Conservation (phyloP, 2,797 vertebrate genomes). For the Crossoptilon crossoptilon region DNA sequence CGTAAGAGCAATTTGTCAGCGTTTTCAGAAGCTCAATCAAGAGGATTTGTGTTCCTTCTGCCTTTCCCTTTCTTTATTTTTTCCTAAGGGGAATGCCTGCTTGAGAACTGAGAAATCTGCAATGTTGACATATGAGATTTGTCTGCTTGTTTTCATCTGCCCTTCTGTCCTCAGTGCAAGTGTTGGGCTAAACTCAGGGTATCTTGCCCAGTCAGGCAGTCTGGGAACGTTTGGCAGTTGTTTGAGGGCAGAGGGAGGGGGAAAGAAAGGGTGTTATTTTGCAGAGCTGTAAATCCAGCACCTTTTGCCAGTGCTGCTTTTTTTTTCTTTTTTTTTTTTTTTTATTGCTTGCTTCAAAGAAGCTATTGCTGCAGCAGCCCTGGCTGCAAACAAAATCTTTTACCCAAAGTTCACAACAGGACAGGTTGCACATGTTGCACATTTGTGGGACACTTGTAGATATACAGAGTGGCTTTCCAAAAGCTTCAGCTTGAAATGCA, state of each 20-base stretch:
- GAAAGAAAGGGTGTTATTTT: conserved; percentile 16
- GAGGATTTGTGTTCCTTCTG: neutral
- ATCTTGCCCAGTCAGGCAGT: neutral
- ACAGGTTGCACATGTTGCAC: neutral
- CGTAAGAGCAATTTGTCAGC: neutral
- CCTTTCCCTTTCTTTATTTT: neutral
- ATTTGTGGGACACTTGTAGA: conserved; percentile 23
- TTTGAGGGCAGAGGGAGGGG: neutral
- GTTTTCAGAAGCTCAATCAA: neutral
- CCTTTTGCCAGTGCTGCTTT: conserved; percentile 32
- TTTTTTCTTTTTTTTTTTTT: neutral
- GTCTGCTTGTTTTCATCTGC: neutral
- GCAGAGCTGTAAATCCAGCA: conserved; percentile 38
- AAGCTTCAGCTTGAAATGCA: conserved; percentile 62
- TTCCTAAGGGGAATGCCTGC: neutral
- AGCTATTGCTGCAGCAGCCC: conserved; percentile 20
- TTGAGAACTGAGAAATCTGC: neutral
- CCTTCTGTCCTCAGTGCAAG: neutral
- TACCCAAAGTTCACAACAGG: conserved; percentile 5
- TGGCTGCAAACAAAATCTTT: conserved; percentile 15
- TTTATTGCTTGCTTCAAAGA: conserved; percentile 42
- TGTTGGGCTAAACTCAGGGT: neutral
- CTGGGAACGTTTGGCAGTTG: conserved; percentile 21
- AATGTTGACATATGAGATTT: neutral
- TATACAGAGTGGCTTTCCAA: neutral